Evolutionary conservation across 2,113 vertebrate species (phyloP).

Genomic region (Aviceda subcristata): DNA sequence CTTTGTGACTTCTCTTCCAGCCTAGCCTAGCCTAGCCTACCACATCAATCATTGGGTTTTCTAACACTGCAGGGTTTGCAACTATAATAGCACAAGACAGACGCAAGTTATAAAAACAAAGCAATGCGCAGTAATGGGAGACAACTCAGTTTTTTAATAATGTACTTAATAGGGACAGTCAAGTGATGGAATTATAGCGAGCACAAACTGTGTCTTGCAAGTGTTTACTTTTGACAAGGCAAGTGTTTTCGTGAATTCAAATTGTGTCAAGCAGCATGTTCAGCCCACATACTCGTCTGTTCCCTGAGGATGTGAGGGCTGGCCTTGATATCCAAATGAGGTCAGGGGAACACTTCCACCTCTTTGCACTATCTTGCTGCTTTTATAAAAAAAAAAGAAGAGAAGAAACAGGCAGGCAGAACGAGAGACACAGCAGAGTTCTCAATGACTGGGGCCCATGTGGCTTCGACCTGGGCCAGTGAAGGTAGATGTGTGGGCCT

Average conservation of each 20-base stretch:
- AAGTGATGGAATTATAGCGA: background rate
- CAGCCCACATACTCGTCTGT: background rate
- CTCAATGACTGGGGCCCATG: background rate
- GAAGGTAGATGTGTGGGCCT: background rate
- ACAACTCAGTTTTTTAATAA: background rate
- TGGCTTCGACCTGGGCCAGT: background rate
- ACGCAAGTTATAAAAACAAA: background rate
- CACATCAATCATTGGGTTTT: background rate
- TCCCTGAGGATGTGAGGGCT: background rate
- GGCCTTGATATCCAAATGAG: conserved; percentile 25
- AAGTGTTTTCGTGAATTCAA: conserved; percentile 2
- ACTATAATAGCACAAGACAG: background rate
- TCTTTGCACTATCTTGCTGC: background rate
- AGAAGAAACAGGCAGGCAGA: background rate
- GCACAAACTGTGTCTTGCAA: background rate
- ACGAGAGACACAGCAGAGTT: background rate
- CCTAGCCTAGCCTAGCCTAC: background rate
- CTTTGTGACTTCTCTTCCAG: background rate
- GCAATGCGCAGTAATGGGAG: background rate
- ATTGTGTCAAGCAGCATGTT: background rate
- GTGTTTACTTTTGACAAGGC: background rate
- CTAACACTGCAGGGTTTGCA: background rate
- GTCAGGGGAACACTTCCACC: background rate
- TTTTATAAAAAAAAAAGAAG: background rate
- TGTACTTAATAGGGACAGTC: background rate